phyloP scores from a whole-genome alignment of 2,888 invertebrate species.

The Dryobotodes eremita region DNA sequence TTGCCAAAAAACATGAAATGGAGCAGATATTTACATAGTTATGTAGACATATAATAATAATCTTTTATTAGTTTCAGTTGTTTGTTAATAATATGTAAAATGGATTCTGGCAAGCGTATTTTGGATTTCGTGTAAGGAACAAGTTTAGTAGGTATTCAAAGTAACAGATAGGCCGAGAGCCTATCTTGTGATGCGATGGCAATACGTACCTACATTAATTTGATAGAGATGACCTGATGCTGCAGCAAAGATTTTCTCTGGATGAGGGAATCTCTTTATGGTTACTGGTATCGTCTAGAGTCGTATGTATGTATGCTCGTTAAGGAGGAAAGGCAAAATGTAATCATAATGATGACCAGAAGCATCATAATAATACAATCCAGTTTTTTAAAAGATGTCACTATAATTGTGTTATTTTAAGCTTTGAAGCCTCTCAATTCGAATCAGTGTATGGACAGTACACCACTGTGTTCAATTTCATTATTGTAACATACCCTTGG shows the following conservation, averaged over 20 bases:
- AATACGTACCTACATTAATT: background rate
- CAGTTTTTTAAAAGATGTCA: background rate
- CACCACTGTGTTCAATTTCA: background rate
- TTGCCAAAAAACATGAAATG: conserved; percentile 13
- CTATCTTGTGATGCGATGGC: background rate
- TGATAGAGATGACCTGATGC: background rate
- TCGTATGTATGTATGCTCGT: background rate
- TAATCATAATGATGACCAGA: background rate
- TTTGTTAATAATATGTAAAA: background rate
- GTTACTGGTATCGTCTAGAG: background rate
- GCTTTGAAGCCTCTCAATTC: background rate
- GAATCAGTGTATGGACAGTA: background rate
- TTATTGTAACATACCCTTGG: background rate
- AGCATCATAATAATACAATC: background rate
- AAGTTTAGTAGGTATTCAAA: background rate
- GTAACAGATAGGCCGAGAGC: background rate
- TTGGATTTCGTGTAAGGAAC: background rate
- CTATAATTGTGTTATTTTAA: background rate
- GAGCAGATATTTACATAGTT: background rate
- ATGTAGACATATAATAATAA: background rate
- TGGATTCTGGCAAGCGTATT: background rate
- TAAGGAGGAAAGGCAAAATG: background rate
- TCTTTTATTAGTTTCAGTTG: background rate
- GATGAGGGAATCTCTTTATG: background rate
- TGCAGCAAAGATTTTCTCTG: background rate